phyloP scores from a whole-genome alignment of 2,797 vertebrate genomes.

The Oreochromis grahami region DNA sequence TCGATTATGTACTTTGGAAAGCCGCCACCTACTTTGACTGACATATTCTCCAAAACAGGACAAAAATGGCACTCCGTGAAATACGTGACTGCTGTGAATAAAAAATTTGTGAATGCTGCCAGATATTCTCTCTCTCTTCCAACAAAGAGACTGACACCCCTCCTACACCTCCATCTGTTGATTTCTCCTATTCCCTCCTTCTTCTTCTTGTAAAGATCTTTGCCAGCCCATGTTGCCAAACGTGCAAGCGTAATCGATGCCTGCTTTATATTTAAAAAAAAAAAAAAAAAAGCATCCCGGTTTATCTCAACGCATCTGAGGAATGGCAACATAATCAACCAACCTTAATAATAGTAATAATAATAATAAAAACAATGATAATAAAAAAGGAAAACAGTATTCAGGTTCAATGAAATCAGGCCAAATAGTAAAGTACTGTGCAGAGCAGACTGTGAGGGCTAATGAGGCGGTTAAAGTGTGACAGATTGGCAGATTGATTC shows the following conservation, averaged over 20 bases:
- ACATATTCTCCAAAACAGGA: conserved; percentile 12
- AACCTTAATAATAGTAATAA: background rate
- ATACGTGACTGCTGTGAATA: conserved; percentile 41
- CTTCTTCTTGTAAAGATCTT: conserved; percentile 41
- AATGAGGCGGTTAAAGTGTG: background rate
- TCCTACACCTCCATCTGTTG: conserved; percentile 69
- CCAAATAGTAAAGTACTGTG: background rate
- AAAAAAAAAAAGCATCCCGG: background rate
- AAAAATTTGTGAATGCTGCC: conserved; percentile 47
- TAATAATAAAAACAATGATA: background rate
- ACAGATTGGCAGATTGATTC: conserved; percentile 35
- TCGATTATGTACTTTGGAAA: background rate
- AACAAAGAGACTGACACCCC: conserved; percentile 57
- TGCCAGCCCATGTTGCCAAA: conserved; percentile 34
- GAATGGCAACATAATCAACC: background rate
- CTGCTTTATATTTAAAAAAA: background rate
- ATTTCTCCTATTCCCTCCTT: conserved; percentile 48
- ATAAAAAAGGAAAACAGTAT: background rate
- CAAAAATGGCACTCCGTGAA: conserved; percentile 28
- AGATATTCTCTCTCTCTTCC: conserved; percentile 7
- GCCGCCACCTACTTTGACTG: conserved; percentile 13
- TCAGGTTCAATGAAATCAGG: background rate
- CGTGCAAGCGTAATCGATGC: background rate
- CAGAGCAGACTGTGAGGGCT: conserved; percentile 5
- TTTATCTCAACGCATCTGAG: background rate